Evolutionary conservation across 1,140 invertebrate species (phyloP), one percentile per base, ranked within the genome.

Genomic region (Acyrthosiphon pisum): DNA sequence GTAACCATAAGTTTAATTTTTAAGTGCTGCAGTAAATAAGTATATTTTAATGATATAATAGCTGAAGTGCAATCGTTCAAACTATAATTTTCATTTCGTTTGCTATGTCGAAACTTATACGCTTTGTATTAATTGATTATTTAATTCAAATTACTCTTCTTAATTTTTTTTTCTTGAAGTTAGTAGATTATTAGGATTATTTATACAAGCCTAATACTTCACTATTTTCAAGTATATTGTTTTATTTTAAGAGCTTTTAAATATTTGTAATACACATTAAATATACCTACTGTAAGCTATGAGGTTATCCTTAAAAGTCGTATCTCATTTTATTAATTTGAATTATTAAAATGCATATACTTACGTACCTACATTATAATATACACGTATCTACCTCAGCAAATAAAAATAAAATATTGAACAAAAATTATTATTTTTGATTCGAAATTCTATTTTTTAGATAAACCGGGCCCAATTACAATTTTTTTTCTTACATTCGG

Each of bases 401-500:
- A 56, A 26, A 56, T 56, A 56, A 56, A 8, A 26, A 56, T 56
- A 8, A 56, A n/a, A n/a, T 56, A 23, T 26, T 60, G 9, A 60
- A 9, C 9, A 48, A 48, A 8, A 84, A 6, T 26, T 35, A 37
- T 87, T 44, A 6, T 44, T 9, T 86, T 1, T 87, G 20, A 37
- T 20, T 46, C 1, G 6, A 48, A n/a, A 35, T 22, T 30, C 81
- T 30, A 6, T 60, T 90, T 91, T 46, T 93, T 48, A 93, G 93
- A 93, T 68, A 92, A 93, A 37, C 94, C 83, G 95, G 95, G 94
- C 96, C 97, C n/a, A 94, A 95, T 91, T 94, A 95, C 94, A 22
- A 96, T 94, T 97, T 97, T 93, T 95, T 94, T 18, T 97, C n/a
- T 97, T 94, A 94, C 96, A 35, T 97, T 96, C n/a, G 94, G 95